These are phyloP conservation scores for Elanoides forficatus DNA, from an alignment of 2,113 vertebrate genomes.

Conservation along the genomic window DNA sequence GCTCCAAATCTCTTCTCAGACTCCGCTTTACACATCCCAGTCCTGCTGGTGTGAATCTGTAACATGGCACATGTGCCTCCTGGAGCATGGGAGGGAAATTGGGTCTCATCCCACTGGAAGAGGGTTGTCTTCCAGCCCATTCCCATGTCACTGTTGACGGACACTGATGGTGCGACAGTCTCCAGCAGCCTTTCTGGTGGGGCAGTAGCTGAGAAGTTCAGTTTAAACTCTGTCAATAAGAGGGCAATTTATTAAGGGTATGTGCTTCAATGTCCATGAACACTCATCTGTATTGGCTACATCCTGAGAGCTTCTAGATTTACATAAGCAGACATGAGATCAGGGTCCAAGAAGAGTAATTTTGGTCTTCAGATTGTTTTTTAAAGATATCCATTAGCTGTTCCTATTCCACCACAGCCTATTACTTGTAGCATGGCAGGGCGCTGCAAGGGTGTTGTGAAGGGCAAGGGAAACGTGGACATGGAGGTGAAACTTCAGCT, in stretches of 20 bases:
- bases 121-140: not conserved
- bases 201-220: not conserved
- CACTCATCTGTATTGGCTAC: not conserved
- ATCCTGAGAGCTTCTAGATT: not conserved
- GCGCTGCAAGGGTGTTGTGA: not conserved
- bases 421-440: not conserved
- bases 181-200: not conserved
- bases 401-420: not conserved
- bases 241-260: not conserved
- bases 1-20: not conserved
- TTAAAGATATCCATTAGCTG: not conserved
- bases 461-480: fast-evolving
- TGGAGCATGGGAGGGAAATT: not conserved
- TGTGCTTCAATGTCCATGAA: not conserved
- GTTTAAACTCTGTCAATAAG: not conserved
- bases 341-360: not conserved
- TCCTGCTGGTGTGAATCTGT: not conserved
- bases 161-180: not conserved
- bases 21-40: not conserved
- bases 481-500: not conserved
- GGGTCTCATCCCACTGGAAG: not conserved
- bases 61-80: not conserved
- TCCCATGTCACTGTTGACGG: not conserved
- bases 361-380: not conserved
- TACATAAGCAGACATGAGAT: not conserved